Base-by-base conservation (phyloP, 2,888 invertebrate genomes). In the Nycteola revayana region DNA sequence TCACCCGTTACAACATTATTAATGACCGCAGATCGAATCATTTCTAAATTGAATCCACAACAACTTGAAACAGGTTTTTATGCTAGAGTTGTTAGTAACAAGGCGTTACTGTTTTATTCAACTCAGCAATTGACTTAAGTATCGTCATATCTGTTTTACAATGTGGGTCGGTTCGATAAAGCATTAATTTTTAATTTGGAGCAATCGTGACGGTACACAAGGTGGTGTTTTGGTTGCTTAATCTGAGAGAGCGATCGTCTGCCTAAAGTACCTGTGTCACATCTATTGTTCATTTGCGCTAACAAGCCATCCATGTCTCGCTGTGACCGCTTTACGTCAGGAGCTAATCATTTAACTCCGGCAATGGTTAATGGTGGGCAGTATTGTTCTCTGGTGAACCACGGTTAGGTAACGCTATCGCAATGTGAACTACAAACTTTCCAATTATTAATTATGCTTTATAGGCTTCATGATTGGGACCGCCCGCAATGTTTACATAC, bases 271-370 rank as follows among this genome's bases (percentile, higher is more conserved):
- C 50, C 60, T 44, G 51, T 36, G 49, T 42, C 34, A 36, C 49
- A 50, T 36, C 58, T 49, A 63, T 70, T 70, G 69, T 71, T 63
- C 59, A 61, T 65, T 55, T 41, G 21, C 46, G 55, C 58, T 64
- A 68, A 74, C 74, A 66, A 70, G 72, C 29, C 62, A 59, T 61
- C 60, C 32, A 51, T 37, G 49, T 44, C 49, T 44, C 33, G 61
- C 51, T 61, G 54, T 77, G 77, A 76, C 78, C 76, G 80, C 78
- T 72, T 84, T 82, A 75, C 72, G 81, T 81, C 77, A 77, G 65
- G 47, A 78, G 69, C 64, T 70, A 74, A 80, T 82, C 78, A 79
- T 78, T 75, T 75, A 74, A 59, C 60, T 55, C 57, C 62, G 43
- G 52, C 54, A 50, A 67, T 42, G 45, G 40, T 49, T 47, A 47